These are phyloP conservation scores for Jaculus jaculus DNA, from an alignment of 2,113 vertebrate species.

Conservation along the genomic window DNA sequence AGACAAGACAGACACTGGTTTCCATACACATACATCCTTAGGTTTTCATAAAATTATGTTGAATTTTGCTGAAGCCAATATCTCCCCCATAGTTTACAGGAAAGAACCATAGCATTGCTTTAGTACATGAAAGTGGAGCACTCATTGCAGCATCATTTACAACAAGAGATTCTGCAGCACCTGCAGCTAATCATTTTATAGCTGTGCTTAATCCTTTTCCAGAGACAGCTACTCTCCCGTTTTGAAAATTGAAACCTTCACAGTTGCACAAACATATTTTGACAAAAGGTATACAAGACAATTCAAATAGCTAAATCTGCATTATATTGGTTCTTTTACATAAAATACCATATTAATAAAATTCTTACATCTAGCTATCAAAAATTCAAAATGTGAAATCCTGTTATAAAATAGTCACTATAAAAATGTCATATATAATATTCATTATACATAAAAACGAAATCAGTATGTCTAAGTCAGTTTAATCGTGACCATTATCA, in stretches of 20 bases:
- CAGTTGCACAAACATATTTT: slow-evolving; percentile 79
- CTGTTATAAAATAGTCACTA: slow-evolving; percentile 82
- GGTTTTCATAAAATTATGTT: slow-evolving; percentile 38
- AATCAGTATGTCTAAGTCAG: slow-evolving; percentile 84
- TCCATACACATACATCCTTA: neutral
- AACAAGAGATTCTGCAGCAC: slow-evolving; percentile 45
- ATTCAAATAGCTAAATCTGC: slow-evolving; percentile 71
- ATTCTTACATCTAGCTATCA: slow-evolving; percentile 79
- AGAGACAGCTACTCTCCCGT: slow-evolving; percentile 52
- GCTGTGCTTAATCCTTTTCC: slow-evolving; percentile 58
- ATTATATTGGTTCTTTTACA: slow-evolving; percentile 70
- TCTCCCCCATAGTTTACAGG: slow-evolving; percentile 13
- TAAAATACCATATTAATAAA: slow-evolving; percentile 74
- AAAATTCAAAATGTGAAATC: slow-evolving; percentile 84
- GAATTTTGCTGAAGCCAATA: neutral
- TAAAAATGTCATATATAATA: slow-evolving; percentile 86
- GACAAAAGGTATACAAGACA: slow-evolving; percentile 71
- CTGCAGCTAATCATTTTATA: slow-evolving; percentile 56
- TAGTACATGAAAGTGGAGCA: slow-evolving; percentile 52
- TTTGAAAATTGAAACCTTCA: slow-evolving; percentile 72
- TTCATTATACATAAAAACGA: slow-evolving; percentile 86
- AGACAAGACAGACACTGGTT: neutral
- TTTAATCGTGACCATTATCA: slow-evolving; percentile 84
- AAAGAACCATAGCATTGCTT: slow-evolving; percentile 26
- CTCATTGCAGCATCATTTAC: slow-evolving; percentile 56